A percentile compares a stretch with the other conserved stretches of the same genome.
phyloP scores from a whole-genome alignment of 2,888 invertebrate species.

The Oithona nana region DNA sequence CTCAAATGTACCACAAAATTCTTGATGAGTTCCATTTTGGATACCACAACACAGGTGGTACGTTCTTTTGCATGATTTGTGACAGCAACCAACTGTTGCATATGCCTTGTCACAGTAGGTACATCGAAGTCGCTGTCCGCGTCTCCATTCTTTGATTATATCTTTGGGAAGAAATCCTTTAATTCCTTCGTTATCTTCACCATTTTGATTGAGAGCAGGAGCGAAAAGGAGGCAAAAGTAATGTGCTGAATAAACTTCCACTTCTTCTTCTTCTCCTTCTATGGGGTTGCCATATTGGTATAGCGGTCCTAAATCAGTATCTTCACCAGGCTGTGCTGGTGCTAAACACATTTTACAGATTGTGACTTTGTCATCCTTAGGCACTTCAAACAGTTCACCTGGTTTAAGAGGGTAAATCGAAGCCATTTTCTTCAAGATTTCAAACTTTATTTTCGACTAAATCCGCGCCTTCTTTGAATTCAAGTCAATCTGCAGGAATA shows the following conservation, averaged over 20 bases:
- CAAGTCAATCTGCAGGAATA: too few species aligned
- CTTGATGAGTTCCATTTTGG: constrained; percentile 33
- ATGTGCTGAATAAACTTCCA: constrained; percentile 1
- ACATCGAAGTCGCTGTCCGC: constrained; percentile 45
- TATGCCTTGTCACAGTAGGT: constrained; percentile 42
- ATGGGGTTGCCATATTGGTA: background rate
- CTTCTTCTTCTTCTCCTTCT: background rate
- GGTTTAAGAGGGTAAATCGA: background rate
- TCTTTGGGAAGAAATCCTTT: constrained; percentile 50
- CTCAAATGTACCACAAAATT: constrained; percentile 10
- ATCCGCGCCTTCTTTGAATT: too few species aligned
- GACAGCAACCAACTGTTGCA: constrained; percentile 54
- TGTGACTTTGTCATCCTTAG: background rate
- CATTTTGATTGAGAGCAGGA: constrained; percentile 46
- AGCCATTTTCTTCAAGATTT: background rate
- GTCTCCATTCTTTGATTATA: constrained; percentile 42
- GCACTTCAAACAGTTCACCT: background rate
- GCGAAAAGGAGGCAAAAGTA: constrained; percentile 42
- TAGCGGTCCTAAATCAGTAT: background rate
- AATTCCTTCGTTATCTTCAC: constrained; percentile 45
- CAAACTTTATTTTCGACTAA: too few species aligned
- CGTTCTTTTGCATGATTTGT: constrained; percentile 39
- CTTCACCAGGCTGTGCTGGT: background rate
- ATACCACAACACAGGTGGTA: constrained; percentile 61
- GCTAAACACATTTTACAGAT: background rate